Conservation (phyloP, 2,888 invertebrate genomes). For the Philonicus albiceps region DNA sequence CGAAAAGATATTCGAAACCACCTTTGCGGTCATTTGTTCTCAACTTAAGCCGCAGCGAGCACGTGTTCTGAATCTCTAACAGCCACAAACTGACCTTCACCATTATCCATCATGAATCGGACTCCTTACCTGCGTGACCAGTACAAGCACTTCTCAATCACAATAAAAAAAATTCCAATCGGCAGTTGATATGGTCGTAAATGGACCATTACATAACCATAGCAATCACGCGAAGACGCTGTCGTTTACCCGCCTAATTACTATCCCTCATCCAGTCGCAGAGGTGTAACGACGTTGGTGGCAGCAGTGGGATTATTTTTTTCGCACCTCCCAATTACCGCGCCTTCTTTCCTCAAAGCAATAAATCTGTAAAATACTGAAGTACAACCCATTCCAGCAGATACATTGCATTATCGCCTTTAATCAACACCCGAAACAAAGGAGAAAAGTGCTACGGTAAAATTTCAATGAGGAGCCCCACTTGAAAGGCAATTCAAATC, state of each 20-base stretch:
- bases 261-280: background rate
- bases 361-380: background rate
- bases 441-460: background rate
- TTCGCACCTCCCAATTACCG: background rate
- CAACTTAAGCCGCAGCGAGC: background rate
- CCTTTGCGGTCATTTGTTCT: background rate
- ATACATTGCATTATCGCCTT: conserved; percentile 14
- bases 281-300: background rate
- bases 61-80: background rate
- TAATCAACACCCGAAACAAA: conserved; percentile 22
- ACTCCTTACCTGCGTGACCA: background rate
- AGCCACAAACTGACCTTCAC: background rate
- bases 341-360: background rate
- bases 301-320: background rate
- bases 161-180: background rate
- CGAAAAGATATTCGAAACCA: background rate
- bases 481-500: conserved; percentile 4
- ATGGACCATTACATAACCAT: background rate
- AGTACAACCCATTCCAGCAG: conserved; percentile 2
- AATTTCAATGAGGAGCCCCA: background rate
- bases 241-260: background rate
- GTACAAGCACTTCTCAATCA: background rate
- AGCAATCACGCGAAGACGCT: background rate
- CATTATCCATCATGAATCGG: background rate
- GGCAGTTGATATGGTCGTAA: background rate